Base-by-base conservation (phyloP, 1,140 invertebrate genomes). In the Anagrus nilaparvatae region DNA sequence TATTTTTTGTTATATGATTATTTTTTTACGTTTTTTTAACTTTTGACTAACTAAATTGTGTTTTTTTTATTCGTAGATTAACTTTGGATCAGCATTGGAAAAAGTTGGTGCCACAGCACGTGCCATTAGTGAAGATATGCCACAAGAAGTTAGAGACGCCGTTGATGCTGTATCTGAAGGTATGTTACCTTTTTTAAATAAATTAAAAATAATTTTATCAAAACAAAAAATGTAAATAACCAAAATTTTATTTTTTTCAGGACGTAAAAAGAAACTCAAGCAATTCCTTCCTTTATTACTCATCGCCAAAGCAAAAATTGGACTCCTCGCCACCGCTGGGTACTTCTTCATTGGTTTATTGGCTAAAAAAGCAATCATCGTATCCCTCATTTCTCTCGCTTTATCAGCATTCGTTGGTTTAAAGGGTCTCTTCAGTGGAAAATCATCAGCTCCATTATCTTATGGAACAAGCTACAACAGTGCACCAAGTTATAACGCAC, bases 341-440 rank as follows among this genome's bases (percentile, higher is more conserved):
- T 77, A 75, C 65, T 69, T 80, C 52, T 71, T 65, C 20, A 70
- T 78, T 41, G 69, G 70, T 21, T 59, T 80, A 29, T 58, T 80
- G 49, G 78, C 78, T 50, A 80, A 81, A 66, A 80, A 79, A 52
- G 78, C 78, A 35, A 64, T 81, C 47, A 49, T 78, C 39, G 70
- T 72, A 8, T 76, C 74, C 4, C 48, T 80, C 28, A 60, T 80
- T 17, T 78, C 78, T 4, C 68, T 80, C 45, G 69, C 72, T 48
- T 70, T 81, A 41, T 77, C 75, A 6, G 73, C 69, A 3, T 77
- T 77, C 55, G 61, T 76, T 42, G 72, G 70, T 13, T 51, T 77
- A 33, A 71, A 66, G 43, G 65, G 73, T n/a, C 53, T 75, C 2
- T 62, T 71, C 58, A 45, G 55, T 4, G 43, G 52, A 12, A 60